Conservation (phyloP, 2,113 vertebrate species). For the Pedionomus torquatus region DNA sequence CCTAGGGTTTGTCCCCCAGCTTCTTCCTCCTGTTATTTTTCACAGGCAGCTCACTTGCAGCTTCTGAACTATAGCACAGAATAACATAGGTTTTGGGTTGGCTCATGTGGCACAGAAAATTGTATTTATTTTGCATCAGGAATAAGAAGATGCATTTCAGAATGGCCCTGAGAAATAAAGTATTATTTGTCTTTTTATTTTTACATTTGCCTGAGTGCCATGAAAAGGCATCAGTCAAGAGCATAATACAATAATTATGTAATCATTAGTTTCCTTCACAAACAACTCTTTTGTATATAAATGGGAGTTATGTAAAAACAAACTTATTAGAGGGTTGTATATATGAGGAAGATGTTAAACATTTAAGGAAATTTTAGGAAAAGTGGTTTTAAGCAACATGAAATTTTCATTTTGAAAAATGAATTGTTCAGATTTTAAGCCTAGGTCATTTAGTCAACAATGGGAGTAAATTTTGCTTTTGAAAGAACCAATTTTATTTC, state of each 20-base stretch:
- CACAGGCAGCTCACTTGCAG: not conserved
- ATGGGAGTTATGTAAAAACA: not conserved
- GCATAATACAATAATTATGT: not conserved
- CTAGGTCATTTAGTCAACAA: not conserved
- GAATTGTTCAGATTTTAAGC: not conserved
- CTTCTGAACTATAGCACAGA: not conserved
- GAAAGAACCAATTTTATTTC: not conserved
- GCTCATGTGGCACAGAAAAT: not conserved
- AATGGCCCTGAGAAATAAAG: not conserved
- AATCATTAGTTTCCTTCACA: not conserved
- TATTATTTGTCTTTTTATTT: not conserved
- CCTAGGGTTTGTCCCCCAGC: accelerated
- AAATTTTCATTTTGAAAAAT: not conserved
- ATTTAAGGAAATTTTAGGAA: not conserved
- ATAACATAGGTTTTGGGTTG: not conserved
- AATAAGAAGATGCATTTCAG: not conserved
- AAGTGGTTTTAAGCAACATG: not conserved
- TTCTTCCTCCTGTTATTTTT: not conserved
- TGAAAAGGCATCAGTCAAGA: not conserved
- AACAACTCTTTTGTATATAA: not conserved
- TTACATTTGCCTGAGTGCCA: not conserved
- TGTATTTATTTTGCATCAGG: not conserved
- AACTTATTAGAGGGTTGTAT: not conserved
- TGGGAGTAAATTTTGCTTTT: not conserved
- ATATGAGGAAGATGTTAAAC: not conserved